phyloP scores from a whole-genome alignment of 1,140 invertebrate species.

The Apolygus lucorum region DNA sequence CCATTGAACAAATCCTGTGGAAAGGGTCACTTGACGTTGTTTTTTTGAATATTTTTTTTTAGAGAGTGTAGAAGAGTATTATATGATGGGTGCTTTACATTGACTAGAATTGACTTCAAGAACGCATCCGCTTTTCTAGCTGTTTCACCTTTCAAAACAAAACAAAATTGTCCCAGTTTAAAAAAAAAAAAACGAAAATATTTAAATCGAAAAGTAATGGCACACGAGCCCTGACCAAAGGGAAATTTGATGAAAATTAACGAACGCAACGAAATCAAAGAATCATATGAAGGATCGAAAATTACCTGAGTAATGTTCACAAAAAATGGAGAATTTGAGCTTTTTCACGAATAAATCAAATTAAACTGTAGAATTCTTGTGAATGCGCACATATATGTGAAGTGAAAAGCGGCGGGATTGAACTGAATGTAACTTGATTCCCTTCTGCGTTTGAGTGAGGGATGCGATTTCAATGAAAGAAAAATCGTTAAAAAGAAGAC shows the following conservation, averaged over 20 bases:
- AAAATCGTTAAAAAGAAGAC: neutral
- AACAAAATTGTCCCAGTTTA: neutral
- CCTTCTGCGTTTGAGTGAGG: too few species aligned
- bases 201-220: neutral
- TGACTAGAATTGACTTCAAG: constrained; percentile 15
- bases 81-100: constrained; percentile 2
- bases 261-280: too few species aligned
- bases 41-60: neutral
- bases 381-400: too few species aligned
- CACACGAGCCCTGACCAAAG: too few species aligned
- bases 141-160: neutral
- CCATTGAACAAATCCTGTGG: constrained; percentile 10
- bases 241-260: too few species aligned
- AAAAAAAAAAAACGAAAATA: constrained; percentile 1
- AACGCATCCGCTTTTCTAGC: neutral
- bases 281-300: too few species aligned
- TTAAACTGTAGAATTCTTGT: too few species aligned
- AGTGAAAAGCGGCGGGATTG: too few species aligned
- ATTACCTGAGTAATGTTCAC: too few species aligned
- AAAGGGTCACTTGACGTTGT: constrained; percentile 1
- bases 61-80: constrained; percentile 1
- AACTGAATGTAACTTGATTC: too few species aligned
- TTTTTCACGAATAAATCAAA: too few species aligned
- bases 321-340: too few species aligned
- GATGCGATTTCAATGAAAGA: neutral